A percentile compares a stretch with the other conserved stretches of the same genome.
Conservation (phyloP, 2,888 invertebrate species). For the Napeogenes inachia region DNA sequence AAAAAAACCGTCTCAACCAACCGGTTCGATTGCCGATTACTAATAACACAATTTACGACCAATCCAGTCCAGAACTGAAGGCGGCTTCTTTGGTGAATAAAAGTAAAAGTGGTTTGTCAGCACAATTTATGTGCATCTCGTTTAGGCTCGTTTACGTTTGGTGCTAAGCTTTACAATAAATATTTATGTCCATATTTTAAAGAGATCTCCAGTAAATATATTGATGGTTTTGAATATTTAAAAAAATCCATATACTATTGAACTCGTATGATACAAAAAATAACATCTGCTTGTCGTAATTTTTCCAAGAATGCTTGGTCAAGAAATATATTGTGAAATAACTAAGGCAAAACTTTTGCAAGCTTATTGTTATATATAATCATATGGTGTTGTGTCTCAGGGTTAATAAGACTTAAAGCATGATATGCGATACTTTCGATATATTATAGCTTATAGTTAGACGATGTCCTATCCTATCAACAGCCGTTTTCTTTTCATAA, state of each 20-base stretch:
- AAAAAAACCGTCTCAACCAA: slow-evolving; percentile 23
- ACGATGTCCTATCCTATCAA: not conserved
- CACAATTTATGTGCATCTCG: slow-evolving; percentile 21
- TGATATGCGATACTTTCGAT: no score
- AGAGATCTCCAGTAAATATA: not conserved
- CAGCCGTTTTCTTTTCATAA: slow-evolving; percentile 26
- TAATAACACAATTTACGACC: slow-evolving; percentile 46
- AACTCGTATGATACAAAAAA: no score
- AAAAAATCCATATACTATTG: no score
- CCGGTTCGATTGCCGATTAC: slow-evolving; percentile 36
- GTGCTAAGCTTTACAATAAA: slow-evolving; percentile 13
- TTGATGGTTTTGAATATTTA: no score
- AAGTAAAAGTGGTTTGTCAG: slow-evolving; percentile 41
- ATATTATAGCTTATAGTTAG: not conserved
- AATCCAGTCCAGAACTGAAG: slow-evolving; percentile 30
- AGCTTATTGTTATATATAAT: no score
- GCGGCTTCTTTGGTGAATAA: slow-evolving; percentile 31
- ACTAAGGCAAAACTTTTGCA: no score
- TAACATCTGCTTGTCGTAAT: no score
- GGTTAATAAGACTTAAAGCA: no score
- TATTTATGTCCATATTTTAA: not conserved
- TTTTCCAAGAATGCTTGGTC: no score
- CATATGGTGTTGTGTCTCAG: no score
- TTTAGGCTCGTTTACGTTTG: slow-evolving; percentile 6
- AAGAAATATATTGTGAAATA: no score